Conservation (phyloP, 2,113 vertebrate genomes). For the Mellivora capensis region DNA sequence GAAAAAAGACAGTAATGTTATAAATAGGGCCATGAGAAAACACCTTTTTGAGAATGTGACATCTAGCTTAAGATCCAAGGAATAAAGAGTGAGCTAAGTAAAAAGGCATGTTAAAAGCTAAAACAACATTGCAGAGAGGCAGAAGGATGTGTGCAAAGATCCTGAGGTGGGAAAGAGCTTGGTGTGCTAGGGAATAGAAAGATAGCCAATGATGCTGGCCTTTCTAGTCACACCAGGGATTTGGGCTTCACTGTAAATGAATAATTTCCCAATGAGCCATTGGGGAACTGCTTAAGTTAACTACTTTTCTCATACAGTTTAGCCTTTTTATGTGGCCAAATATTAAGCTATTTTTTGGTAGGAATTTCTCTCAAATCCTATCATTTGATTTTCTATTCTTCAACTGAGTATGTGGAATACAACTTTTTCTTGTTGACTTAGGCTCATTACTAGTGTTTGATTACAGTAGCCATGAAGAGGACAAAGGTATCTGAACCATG, state of each 20-base stretch:
- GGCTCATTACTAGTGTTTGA: background rate
- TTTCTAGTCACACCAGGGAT: background rate
- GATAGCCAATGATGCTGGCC: background rate
- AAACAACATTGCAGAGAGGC: background rate
- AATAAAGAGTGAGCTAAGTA: background rate
- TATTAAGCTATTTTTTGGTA: background rate
- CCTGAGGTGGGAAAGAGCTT: background rate
- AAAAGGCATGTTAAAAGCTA: background rate
- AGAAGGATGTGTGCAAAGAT: background rate
- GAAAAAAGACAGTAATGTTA: background rate
- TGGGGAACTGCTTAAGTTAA: background rate
- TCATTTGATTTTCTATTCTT: background rate
- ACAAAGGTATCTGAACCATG: background rate
- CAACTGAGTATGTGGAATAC: background rate
- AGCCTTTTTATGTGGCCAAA: background rate
- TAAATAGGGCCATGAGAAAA: background rate
- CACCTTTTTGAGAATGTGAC: background rate
- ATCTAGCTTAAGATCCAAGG: background rate
- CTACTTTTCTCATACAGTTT: slow-evolving; percentile 8
- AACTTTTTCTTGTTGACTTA: background rate
- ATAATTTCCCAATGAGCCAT: background rate
- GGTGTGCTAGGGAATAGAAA: background rate
- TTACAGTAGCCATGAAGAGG: background rate
- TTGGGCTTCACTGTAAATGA: background rate
- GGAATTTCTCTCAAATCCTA: background rate